Evolutionary conservation across 2,888 invertebrate genomes (phyloP).

Genomic region (Sylvicola cinctus): DNA sequence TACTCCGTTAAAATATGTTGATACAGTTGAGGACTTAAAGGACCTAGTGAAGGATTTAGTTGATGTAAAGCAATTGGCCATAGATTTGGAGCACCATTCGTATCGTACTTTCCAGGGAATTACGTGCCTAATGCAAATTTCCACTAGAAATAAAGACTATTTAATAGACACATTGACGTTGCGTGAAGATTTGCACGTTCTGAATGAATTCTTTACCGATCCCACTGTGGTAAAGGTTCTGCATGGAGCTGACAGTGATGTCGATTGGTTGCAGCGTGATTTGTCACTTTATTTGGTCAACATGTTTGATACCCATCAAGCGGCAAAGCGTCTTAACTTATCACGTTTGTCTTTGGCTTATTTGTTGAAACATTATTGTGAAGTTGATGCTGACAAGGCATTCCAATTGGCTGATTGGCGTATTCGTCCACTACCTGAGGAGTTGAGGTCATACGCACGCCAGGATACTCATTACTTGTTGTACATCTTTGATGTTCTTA

Average conservation of each 20-base stretch:
- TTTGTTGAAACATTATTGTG: conserved; percentile 59
- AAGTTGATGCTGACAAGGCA: conserved; percentile 64
- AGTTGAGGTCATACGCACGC: conserved; percentile 68
- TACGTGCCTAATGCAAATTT: conserved; percentile 90
- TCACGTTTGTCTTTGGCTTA: conserved; percentile 53
- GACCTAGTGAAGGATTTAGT: conserved; percentile 41
- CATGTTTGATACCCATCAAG: conserved; percentile 90
- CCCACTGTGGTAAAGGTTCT: conserved; percentile 81
- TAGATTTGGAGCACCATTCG: conserved; percentile 87
- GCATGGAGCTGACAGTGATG: conserved; percentile 77
- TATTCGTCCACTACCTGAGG: conserved; percentile 66
- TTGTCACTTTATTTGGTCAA: conserved; percentile 88
- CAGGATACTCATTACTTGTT: conserved; percentile 89
- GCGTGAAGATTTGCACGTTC: conserved; percentile 55
- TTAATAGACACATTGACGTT: conserved; percentile 71
- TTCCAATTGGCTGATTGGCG: conserved; percentile 93
- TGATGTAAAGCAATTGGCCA: conserved; percentile 49
- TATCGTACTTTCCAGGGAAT: conserved; percentile 85
- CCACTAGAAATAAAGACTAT: conserved; percentile 60
- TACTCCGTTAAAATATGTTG: conserved; percentile 47
- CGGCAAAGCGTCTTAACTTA: conserved; percentile 51
- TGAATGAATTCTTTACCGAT: conserved; percentile 82
- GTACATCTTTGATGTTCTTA: conserved; percentile 66
- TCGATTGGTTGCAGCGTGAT: conserved; percentile 90
- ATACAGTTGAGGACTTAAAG: conserved; percentile 39